phyloP scores from a whole-genome alignment of 1,140 invertebrate genomes.

The Listronotus oregonensis region DNA sequence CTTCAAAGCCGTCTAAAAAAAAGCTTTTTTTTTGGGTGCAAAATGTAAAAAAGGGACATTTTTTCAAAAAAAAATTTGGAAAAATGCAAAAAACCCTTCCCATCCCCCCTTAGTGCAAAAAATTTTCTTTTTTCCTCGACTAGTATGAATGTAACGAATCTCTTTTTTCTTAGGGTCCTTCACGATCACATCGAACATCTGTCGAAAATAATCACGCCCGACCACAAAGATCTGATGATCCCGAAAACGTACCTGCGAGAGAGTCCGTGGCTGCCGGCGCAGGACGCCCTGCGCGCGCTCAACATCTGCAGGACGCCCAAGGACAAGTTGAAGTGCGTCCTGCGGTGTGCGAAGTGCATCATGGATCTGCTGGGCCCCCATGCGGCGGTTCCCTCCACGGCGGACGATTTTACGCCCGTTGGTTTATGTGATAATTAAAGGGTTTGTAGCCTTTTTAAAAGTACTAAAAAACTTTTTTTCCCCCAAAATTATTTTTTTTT shows the following conservation, averaged over 20 bases:
- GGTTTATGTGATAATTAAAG: constrained; percentile 96
- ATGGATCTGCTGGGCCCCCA: constrained; percentile 88
- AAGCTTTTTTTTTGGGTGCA: too few species aligned
- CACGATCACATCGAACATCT: constrained; percentile 89
- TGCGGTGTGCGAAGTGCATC: constrained; percentile 88
- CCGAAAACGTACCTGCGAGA: constrained; percentile 84
- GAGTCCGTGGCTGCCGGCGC: constrained; percentile 96
- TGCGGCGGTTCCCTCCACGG: constrained; percentile 84
- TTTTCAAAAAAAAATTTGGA: too few species aligned
- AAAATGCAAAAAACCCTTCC: too few species aligned
- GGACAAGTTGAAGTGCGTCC: constrained; percentile 88
- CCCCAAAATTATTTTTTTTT: too few species aligned
- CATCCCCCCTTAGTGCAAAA: too few species aligned
- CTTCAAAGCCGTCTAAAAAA: too few species aligned
- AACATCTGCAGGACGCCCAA: constrained; percentile 92
- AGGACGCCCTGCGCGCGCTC: constrained; percentile 89
- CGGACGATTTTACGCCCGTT: constrained; percentile 97
- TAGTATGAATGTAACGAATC: too few species aligned
- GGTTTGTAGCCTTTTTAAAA: too few species aligned
- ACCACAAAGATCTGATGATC: constrained; percentile 82
- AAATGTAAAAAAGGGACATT: too few species aligned
- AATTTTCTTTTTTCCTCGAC: too few species aligned
- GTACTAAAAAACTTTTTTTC: too few species aligned
- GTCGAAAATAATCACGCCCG: constrained; percentile 76
- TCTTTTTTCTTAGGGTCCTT: constrained; percentile 69